phyloP scores from a whole-genome alignment of 2,113 vertebrate species.

The Scytalopus superciliaris region DNA sequence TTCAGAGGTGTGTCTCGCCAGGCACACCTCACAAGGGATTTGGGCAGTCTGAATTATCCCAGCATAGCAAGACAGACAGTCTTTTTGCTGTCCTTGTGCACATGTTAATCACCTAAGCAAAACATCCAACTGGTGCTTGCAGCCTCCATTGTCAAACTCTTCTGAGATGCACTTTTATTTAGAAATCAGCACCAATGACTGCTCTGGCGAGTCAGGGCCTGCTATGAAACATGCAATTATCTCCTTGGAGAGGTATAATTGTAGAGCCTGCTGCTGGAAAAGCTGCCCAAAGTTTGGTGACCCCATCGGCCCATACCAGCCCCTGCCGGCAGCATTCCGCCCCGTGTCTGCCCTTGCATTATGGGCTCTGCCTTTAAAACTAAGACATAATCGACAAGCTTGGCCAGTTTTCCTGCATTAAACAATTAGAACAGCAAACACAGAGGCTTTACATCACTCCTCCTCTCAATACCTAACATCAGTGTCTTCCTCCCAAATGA shows the following conservation, averaged over 20 bases:
- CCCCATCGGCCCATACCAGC: rapidly evolving
- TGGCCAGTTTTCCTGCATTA: not conserved
- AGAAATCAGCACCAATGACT: not conserved
- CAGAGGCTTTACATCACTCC: not conserved
- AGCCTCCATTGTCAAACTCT: not conserved
- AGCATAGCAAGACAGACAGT: rapidly evolving
- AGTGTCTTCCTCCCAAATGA: not conserved
- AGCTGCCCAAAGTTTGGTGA: not conserved
- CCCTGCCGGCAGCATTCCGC: rapidly evolving
- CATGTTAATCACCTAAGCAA: not conserved
- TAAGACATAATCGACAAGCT: not conserved
- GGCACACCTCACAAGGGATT: rapidly evolving
- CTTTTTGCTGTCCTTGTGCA: not conserved
- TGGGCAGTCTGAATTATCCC: not conserved
- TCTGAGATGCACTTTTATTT: not conserved
- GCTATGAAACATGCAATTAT: not conserved
- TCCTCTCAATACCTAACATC: not conserved
- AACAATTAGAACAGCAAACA: not conserved
- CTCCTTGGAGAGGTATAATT: not conserved
- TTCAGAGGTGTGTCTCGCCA: rapidly evolving
- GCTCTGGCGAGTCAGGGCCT: not conserved
- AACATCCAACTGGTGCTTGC: not conserved
- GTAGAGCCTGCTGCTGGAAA: not conserved
- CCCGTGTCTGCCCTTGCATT: rapidly evolving
- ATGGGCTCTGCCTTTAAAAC: not conserved